These are phyloP conservation scores for Acanthococcus lagerstroemiae DNA, from an alignment of 2,888 invertebrate genomes.

Conservation along the genomic window DNA sequence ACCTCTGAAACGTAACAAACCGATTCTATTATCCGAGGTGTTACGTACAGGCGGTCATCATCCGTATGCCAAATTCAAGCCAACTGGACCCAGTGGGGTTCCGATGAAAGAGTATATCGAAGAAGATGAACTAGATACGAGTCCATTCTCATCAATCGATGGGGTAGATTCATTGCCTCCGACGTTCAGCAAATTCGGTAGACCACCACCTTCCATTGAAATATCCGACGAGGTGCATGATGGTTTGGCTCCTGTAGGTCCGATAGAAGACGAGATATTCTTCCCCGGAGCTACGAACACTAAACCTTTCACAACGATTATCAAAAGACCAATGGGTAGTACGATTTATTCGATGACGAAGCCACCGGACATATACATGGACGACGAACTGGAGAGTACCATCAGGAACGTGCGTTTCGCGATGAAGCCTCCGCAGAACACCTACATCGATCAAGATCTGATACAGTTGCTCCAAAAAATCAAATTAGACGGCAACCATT, in stretches of 20 bases:
- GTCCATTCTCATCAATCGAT: neutral
- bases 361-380: constrained; percentile 4
- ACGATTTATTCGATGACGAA: no score
- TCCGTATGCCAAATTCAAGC: neutral
- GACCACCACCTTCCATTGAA: neutral
- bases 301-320: neutral
- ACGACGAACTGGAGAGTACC: neutral
- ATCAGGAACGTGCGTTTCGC: constrained; percentile 3
- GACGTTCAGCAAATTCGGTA: neutral
- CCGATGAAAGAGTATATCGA: neutral
- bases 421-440: neutral
- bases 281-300: neutral
- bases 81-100: neutral
- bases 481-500: neutral
- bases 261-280: neutral
- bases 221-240: neutral
- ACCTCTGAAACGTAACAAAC: neutral
- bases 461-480: constrained; percentile 10
- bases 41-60: neutral
- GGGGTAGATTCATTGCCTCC: neutral
- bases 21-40: neutral
- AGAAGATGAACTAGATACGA: neutral
- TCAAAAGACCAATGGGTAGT: neutral
- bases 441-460: constrained; percentile 9
- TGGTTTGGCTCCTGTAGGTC: neutral